Base-by-base conservation (phyloP, 2,797 vertebrate species). In the Typhlichthys eigenmanni region DNA sequence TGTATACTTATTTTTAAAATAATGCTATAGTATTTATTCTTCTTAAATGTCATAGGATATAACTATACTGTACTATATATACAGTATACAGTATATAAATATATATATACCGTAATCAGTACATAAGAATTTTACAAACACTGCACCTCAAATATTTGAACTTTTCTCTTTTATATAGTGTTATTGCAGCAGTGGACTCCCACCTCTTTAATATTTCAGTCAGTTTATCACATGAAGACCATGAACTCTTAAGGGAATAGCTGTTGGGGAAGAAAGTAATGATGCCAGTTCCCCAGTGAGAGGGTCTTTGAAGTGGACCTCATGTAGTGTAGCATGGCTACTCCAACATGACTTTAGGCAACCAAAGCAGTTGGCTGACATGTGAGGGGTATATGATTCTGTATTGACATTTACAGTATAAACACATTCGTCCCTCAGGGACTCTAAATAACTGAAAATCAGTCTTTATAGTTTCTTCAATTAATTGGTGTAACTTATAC, bases 281-380 rank as follows among this genome's bases (percentile, higher is more conserved):
- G 60, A 59, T 60, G 54, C 58, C 51, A 32, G 13, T 32, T 56
- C 67, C 69, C 66, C 48, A 38, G 17, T 54, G 61, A 69, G 70
- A 55, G 34, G 12, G 57, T 14, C 76, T 88, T 90, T 88, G 82
- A 90, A 90, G 84, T 43, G 9, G 3, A 11, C 85, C 17, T 48
- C 19, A 47, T 10, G 19, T 7, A 55, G 24, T 4, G 24, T 29
- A 29, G 24, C 24, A 29, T 29, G 24, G 46, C 50, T 32, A 71
- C 43, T 64, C 56, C 1, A 38, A 51, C 29, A 17, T 58, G 47
- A 64, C 68, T 63, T 17, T 58, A 72, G 67, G 65, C 66, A 60
- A 58, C 48, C 62, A 57, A 46, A 19, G 43, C 63, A 55, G 63
- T 59, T 1, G 4, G 2, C 34, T 47, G 4, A 58, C 58, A 48